A percentile compares a stretch with the other conserved stretches of the same genome.
Evolutionary conservation across 2,797 vertebrate species (phyloP).

Genomic region (Streptopelia turtur): DNA sequence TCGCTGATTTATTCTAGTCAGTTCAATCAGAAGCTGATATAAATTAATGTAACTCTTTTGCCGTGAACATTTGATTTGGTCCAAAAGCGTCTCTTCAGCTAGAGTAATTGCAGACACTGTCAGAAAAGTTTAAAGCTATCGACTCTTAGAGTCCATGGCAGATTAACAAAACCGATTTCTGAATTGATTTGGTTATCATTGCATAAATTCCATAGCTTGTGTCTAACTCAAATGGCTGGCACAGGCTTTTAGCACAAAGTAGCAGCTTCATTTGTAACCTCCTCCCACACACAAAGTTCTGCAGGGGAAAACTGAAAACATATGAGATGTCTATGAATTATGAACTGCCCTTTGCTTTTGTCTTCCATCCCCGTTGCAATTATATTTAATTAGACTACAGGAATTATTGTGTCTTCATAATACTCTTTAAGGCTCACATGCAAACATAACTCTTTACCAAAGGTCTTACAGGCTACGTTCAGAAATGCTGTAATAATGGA

Average conservation of each 20-base stretch:
- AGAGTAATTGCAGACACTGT: constrained; percentile 46
- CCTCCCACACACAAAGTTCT: constrained; percentile 21
- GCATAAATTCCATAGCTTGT: constrained; percentile 11
- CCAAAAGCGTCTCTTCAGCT: constrained; percentile 50
- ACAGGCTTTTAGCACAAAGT: background rate
- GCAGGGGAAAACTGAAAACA: background rate
- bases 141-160: constrained; percentile 12
- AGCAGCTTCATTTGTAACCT: constrained; percentile 37
- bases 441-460: constrained; percentile 12
- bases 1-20: constrained; percentile 51
- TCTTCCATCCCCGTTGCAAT: constrained; percentile 7
- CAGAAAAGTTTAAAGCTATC: constrained; percentile 40
- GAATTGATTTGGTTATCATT: constrained; percentile 59
- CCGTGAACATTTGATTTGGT: constrained; percentile 32
- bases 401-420: constrained; percentile 18
- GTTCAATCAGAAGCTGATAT: constrained; percentile 55
- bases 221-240: background rate
- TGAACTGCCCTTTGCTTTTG: constrained; percentile 35
- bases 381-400: constrained; percentile 18
- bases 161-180: constrained; percentile 44
- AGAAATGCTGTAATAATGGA: background rate
- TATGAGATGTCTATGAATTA: background rate
- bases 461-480: background rate
- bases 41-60: constrained; percentile 57
- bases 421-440: constrained; percentile 18